Evolutionary conservation across 2,113 vertebrate species (phyloP), one percentile per base, ranked within the genome.

Genomic region (Salvator merianae): DNA sequence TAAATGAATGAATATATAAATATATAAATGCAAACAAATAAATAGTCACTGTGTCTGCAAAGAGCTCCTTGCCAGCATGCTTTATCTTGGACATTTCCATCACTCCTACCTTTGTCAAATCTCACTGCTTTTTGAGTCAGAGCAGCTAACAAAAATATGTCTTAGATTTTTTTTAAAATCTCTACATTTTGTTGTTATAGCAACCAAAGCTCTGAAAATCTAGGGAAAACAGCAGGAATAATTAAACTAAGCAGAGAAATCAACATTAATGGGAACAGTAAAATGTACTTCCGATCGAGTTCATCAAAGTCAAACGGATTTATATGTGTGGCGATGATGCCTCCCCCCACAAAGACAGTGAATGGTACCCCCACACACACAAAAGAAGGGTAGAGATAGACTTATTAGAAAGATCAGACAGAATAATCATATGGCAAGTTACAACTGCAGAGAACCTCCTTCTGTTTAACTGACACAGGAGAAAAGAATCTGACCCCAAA

Each of bases 141-240:
- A 86, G 34, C 8, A 77, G 50, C 71, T 73, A 66, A 77, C 66
- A 43, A 77, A 81, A 72, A 81, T 66, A 70, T 81, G 76, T 84
- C 65, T 81, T 76, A 22, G 83, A 77, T 72, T 82, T 77, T 71
- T 34, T 18, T 34, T 32, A 53, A 81, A 84, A 85, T 63, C 68
- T 80, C 87, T 87, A 70, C 84, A 87, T 91, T 88, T 87, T 65
- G 90, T 91, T 71, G 90, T 87, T 88, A 87, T 88, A 85, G 84
- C 87, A 90, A 91, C 90, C 32, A 86, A 81, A 86, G 87, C 75
- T 73, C 79, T 70, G 84, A 84, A 90, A 91, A 86, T 90, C 83
- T 82, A 87, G 79, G 55, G 82, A 85, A 90, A 89, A 87, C 90
- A 89, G 90, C 86, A 89, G 90, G 86, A 89, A 84, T 91, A 91